A percentile compares a stretch with the other conserved stretches of the same genome.
Conservation (phyloP, 2,113 vertebrate species). For the Eidolon helvum region DNA sequence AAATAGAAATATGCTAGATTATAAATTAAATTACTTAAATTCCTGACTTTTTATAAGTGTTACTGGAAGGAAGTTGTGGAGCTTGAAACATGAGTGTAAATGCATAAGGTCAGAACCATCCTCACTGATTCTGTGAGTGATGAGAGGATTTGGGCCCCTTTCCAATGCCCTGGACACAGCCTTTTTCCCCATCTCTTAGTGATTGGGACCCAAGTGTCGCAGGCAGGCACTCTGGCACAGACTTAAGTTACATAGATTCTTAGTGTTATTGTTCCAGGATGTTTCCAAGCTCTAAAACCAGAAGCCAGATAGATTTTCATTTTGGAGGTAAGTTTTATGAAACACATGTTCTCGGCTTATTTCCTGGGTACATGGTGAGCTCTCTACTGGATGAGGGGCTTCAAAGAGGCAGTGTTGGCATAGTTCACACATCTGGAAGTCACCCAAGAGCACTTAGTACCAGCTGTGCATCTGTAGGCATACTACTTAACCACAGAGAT, state of each 20-base stretch:
- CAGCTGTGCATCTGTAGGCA: not conserved
- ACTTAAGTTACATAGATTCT: not conserved
- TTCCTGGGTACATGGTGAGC: not conserved
- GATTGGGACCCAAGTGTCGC: not conserved
- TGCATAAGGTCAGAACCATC: not conserved
- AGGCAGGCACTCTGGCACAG: not conserved
- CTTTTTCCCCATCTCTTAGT: not conserved
- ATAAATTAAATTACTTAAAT: not conserved
- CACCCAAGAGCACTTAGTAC: not conserved
- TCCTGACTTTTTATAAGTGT: not conserved
- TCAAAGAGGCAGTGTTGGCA: not conserved
- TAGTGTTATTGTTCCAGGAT: not conserved
- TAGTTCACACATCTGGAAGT: not conserved
- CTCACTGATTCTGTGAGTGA: not conserved
- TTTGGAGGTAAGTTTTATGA: constrained; percentile 7
- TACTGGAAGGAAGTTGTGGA: not conserved
- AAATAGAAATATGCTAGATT: constrained; percentile 10
- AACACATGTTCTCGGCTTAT: not conserved
- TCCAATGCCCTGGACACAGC: not conserved
- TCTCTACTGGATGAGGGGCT: not conserved
- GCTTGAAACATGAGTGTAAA: not conserved
- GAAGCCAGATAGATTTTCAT: not conserved
- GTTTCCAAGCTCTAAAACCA: constrained; percentile 36
- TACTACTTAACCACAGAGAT: not conserved
- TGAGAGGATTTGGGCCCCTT: not conserved